Base-by-base conservation (phyloP, 2,113 vertebrate species). In the Tetrao urogallus region DNA sequence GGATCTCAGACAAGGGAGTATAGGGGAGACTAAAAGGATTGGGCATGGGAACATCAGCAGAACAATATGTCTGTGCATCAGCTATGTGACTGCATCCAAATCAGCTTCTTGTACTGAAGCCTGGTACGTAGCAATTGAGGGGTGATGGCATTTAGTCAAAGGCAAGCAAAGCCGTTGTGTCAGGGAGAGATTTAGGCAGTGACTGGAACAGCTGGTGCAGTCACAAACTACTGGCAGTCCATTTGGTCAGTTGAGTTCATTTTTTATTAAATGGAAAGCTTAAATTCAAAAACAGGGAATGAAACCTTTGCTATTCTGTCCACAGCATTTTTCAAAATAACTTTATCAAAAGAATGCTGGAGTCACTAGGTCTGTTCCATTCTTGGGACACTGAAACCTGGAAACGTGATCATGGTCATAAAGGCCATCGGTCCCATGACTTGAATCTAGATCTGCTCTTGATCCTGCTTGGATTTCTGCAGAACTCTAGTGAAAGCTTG, bases 1-100 rank as follows among this genome's bases (percentile, higher is more conserved):
- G 97, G 90, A 96, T 93, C 72, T 92, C 82, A 93, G 91, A 97
- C 86, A 93, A 93, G 90, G 70, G 42, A 15, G 71, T 54, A 43
- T 7, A 88, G 86, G 86, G 56, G 85, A 84, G 75, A 9, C 17
- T 67, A 60, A 81, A 81, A 71, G 90, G 78, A 8, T 60, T 42
- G 91, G 65, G 57, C 71, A 57, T 6, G 67, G 89, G 81, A 90
- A 80, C 76, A 56, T 88, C 80, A 73, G 86, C 89, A 91, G 81
- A 88, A 89, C 80, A 50, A 36, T 60, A 25, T 93, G 75, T 52
- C 82, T 91, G 73, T 11, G 74, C 54, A 38, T 64, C 73, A 77
- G 75, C 61, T 88, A 11, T 8, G 78, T 61, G 93, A 22, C 81
- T 88, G 82, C 91, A 38, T 90, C 92, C 88, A 82, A 90, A 90